phyloP scores from a whole-genome alignment of 1,140 invertebrate genomes.

The Dreissena rostriformis region DNA sequence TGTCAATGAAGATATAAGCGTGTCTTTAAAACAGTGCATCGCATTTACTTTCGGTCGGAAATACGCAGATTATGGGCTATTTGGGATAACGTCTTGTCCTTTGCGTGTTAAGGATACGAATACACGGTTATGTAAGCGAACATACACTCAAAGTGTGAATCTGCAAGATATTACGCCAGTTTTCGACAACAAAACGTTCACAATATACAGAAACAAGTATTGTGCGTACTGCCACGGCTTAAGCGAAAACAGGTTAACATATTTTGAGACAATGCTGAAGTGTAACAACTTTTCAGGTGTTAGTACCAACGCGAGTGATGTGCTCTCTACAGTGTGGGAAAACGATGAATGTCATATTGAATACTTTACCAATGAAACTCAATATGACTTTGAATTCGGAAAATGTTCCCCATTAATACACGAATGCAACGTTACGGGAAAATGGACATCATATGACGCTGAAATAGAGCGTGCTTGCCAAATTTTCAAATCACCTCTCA shows the following conservation, averaged over 20 bases:
- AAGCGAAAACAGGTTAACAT: neutral
- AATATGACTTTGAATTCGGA: neutral
- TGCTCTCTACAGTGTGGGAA: neutral
- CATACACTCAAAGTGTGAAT: no score
- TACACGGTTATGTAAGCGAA: no score
- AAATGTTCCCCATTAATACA: conserved; percentile 10
- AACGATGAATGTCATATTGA: conserved; percentile 3
- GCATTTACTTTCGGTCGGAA: no score
- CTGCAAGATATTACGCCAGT: neutral
- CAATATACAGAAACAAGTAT: neutral
- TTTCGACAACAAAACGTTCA: neutral
- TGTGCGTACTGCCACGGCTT: conserved; percentile 8
- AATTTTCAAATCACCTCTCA: neutral
- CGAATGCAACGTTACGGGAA: conserved; percentile 5
- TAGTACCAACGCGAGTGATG: neutral
- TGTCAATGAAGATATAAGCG: no score
- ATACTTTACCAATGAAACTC: neutral
- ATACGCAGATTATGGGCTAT: no score
- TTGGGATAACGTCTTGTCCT: no score
- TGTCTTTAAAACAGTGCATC: no score
- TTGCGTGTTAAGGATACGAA: no score
- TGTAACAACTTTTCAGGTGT: neutral
- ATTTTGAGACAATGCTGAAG: neutral
- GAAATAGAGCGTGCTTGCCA: conserved; percentile 7
- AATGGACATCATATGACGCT: conserved; percentile 1